phyloP scores from a whole-genome alignment of 1,140 invertebrate species.

The Papilio machaon region DNA sequence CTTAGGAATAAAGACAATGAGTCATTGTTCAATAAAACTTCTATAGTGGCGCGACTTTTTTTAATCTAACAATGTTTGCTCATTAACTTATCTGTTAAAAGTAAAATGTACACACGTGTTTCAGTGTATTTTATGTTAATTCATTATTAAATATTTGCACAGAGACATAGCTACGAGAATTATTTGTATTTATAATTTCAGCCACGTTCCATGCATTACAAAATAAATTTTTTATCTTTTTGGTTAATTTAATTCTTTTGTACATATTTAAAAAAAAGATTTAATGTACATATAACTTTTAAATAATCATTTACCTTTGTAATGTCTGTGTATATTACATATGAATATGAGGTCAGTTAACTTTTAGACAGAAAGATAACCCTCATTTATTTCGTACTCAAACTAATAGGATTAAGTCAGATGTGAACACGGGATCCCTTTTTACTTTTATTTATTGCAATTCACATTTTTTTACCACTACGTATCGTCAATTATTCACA shows the following conservation, averaged over 20 bases:
- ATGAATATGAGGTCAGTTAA: background rate
- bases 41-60: background rate
- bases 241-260: no score
- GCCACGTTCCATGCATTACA: background rate
- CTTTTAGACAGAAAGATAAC: slow-evolving; percentile 6
- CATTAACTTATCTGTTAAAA: slow-evolving; percentile 2
- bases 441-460: slow-evolving; percentile 4
- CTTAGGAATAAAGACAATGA: background rate
- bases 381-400: slow-evolving; percentile 13
- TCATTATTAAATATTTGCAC: background rate
- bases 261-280: background rate
- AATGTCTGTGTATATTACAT: background rate
- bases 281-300: background rate
- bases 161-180: background rate
- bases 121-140: background rate
- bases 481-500: background rate
- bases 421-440: slow-evolving; percentile 11
- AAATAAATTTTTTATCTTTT: background rate
- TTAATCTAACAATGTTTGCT: background rate
- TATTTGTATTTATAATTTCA: background rate
- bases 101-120: background rate
- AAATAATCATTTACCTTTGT: background rate
- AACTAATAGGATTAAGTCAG: slow-evolving; percentile 19
- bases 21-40: slow-evolving; percentile 13
- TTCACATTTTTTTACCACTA: background rate